phyloP scores from a whole-genome alignment of 2,797 vertebrate genomes.

The Gouania willdenowi region DNA sequence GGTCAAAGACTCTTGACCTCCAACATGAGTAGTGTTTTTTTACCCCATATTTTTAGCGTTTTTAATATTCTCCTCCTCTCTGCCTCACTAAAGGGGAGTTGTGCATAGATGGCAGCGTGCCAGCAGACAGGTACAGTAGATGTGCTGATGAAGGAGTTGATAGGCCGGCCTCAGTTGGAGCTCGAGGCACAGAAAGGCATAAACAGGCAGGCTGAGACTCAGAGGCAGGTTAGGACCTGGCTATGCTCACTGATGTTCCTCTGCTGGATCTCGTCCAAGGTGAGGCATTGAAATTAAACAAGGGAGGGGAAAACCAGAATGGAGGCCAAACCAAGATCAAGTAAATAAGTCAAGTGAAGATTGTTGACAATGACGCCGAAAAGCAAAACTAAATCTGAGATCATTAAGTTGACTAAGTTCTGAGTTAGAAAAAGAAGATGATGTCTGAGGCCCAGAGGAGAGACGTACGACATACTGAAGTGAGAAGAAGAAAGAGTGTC shows the following conservation, averaged over 20 bases:
- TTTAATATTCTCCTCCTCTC: slow-evolving; percentile 19
- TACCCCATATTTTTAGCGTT: slow-evolving; percentile 20
- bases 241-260: slow-evolving; percentile 49
- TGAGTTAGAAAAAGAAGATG: too few species aligned
- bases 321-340: slow-evolving; percentile 10
- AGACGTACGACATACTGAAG: neutral
- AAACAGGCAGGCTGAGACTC: slow-evolving; percentile 66
- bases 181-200: slow-evolving; percentile 42
- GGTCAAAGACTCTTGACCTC: slow-evolving; percentile 58
- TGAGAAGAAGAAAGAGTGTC: neutral
- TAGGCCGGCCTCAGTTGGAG: slow-evolving; percentile 35
- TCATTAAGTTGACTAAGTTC: neutral
- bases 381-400: neutral
- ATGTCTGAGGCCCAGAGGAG: neutral
- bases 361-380: neutral
- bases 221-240: slow-evolving; percentile 79
- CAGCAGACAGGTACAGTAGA: slow-evolving; percentile 67
- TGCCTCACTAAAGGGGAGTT: slow-evolving; percentile 42
- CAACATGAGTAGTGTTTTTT: slow-evolving; percentile 33
- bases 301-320: slow-evolving; percentile 43
- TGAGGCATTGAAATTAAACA: slow-evolving; percentile 44
- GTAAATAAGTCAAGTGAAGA: slow-evolving; percentile 10
- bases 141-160: slow-evolving; percentile 57
- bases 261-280: slow-evolving; percentile 38
- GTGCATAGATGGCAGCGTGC: slow-evolving; percentile 51